These are phyloP conservation scores for Delphinapterus leucas DNA, from an alignment of 2,113 vertebrate genomes.

Conservation along the genomic window DNA sequence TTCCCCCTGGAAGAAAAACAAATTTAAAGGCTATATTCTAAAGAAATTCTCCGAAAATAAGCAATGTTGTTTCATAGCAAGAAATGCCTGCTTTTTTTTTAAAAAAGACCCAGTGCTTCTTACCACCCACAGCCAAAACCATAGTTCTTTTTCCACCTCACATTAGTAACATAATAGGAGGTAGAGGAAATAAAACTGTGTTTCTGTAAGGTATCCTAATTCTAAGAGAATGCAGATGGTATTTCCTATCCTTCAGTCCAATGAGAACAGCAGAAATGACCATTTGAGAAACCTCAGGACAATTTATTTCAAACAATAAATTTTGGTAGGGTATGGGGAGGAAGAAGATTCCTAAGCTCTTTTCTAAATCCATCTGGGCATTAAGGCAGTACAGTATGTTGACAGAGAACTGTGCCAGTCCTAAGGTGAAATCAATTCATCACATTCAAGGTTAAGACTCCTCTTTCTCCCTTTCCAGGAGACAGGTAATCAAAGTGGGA, in stretches of 20 bases:
- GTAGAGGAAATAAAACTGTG: not conserved
- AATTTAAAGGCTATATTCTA: slow-evolving; percentile 61
- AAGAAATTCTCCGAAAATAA: slow-evolving; percentile 59
- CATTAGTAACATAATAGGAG: not conserved
- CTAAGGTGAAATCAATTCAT: not conserved
- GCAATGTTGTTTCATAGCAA: not conserved
- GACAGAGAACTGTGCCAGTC: not conserved
- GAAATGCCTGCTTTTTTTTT: not conserved
- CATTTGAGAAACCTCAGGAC: not conserved
- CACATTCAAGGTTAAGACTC: not conserved
- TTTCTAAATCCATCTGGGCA: not conserved
- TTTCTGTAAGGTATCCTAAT: not conserved
- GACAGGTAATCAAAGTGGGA: not conserved
- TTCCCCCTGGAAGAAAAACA: slow-evolving; percentile 47
- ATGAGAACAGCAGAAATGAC: not conserved
- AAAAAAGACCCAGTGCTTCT: not conserved
- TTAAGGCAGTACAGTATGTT: not conserved
- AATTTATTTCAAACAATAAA: not conserved
- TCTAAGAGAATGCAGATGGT: not conserved
- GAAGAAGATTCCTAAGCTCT: not conserved
- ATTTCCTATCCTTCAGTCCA: not conserved
- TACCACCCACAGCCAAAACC: not conserved
- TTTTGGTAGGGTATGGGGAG: not conserved
- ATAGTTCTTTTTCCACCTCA: not conserved
- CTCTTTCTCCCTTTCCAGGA: not conserved